A percentile compares a stretch with the other conserved stretches of the same genome.
phyloP scores from a whole-genome alignment of 2,113 vertebrate genomes.

The Corynorhinus townsendii region DNA sequence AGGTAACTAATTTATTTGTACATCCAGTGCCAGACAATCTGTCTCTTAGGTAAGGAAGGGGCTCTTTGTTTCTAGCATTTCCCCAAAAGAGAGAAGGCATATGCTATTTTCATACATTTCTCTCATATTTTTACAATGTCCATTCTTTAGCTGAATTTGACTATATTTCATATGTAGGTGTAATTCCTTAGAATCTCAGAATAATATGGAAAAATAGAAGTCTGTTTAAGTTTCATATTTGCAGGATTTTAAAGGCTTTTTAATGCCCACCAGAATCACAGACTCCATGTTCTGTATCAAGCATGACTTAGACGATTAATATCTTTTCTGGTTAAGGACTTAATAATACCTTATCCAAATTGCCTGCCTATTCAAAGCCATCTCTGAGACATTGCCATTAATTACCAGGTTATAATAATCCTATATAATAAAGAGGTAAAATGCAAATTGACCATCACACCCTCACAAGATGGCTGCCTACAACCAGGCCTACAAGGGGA shows the following conservation, averaged over 20 bases:
- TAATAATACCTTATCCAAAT: not conserved
- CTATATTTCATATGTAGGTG: not conserved
- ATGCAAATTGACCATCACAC: too few relatives aligned
- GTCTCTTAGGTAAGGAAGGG: not conserved
- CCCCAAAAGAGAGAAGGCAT: not conserved
- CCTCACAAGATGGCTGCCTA: too few relatives aligned
- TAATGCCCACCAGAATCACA: not conserved
- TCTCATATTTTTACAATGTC: not conserved
- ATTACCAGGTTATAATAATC: not conserved
- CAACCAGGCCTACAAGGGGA: too few relatives aligned
- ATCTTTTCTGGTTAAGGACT: not conserved
- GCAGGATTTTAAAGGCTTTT: not conserved
- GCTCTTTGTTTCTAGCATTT: not conserved
- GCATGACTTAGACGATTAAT: not conserved
- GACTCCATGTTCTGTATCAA: not conserved
- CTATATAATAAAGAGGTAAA: too few relatives aligned
- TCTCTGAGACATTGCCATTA: not conserved
- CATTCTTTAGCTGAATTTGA: not conserved
- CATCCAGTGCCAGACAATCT: not conserved
- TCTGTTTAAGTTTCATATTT: not conserved
- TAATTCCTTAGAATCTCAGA: not conserved
- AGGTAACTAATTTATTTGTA: not conserved
- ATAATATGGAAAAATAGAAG: not conserved
- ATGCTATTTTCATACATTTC: not conserved
- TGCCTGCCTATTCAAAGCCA: not conserved